These are phyloP conservation scores for Gasterosteus nipponicus DNA, from an alignment of 2,113 vertebrate species.

Conservation along the genomic window DNA sequence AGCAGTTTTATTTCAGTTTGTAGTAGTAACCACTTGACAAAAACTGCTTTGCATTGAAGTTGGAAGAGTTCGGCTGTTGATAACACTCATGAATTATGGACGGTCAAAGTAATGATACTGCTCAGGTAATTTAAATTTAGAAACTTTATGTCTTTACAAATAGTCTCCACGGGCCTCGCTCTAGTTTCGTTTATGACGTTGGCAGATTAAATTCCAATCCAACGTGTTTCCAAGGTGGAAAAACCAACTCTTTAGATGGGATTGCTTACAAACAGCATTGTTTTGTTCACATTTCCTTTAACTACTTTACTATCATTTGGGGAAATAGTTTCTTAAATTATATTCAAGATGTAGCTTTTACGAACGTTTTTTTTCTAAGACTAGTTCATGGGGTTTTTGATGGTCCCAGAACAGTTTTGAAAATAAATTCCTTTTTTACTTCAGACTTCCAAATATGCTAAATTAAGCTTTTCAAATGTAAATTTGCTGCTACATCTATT, in stretches of 20 bases:
- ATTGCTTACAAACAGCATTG: too few species aligned
- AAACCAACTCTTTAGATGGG: too few species aligned
- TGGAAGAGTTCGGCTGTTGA: neutral
- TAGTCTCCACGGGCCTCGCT: conserved; percentile 39
- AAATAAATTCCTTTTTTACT: neutral
- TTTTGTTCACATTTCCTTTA: neutral
- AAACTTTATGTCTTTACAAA: too few species aligned
- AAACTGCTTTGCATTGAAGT: neutral
- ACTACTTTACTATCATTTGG: neutral
- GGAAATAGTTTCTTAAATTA: too few species aligned
- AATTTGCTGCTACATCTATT: neutral
- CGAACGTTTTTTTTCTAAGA: neutral
- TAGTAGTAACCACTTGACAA: neutral
- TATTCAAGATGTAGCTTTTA: too few species aligned
- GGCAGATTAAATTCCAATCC: conserved; percentile 38
- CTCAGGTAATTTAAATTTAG: too few species aligned
- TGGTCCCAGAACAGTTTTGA: neutral
- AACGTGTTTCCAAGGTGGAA: neutral
- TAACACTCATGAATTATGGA: too few species aligned
- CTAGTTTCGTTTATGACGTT: conserved; percentile 39
- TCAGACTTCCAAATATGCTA: too few species aligned
- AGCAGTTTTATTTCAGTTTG: too few species aligned
- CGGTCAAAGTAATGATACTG: too few species aligned
- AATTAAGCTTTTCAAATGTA: neutral
- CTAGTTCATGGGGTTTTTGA: too few species aligned